Evolutionary conservation across 2,797 vertebrate species (phyloP).

Genomic region (Falco cherrug): DNA sequence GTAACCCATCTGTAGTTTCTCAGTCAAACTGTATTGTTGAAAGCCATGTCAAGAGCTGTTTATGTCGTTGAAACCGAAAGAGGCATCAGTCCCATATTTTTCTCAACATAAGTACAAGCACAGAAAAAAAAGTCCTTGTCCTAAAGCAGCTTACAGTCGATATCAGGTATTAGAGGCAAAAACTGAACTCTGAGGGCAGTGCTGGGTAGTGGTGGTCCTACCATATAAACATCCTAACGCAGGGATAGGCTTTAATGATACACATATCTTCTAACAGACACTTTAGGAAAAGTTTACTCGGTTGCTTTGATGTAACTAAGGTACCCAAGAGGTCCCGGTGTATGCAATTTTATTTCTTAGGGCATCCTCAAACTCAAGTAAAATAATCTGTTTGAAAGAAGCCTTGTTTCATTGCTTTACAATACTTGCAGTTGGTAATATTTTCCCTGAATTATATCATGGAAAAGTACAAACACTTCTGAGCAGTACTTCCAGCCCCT

Average conservation of each 20-base stretch:
- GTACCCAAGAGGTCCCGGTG: not conserved
- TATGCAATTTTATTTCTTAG: not conserved
- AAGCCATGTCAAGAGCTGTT: not conserved
- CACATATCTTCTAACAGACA: not conserved
- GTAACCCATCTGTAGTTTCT: not conserved
- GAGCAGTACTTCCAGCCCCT: not conserved
- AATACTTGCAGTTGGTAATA: not conserved
- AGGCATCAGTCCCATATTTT: not conserved
- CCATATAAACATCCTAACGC: not conserved
- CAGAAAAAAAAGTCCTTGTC: not conserved
- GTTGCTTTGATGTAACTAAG: not conserved
- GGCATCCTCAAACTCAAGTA: not conserved
- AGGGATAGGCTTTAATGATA: not conserved
- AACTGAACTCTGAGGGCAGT: not conserved
- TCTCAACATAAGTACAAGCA: not conserved
- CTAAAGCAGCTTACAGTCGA: not conserved
- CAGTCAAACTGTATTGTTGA: not conserved
- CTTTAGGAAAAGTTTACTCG: not conserved
- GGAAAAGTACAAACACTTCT: not conserved
- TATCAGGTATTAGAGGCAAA: not conserved
- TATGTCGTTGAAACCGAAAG: not conserved
- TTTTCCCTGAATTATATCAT: not conserved
- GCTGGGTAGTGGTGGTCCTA: not conserved
- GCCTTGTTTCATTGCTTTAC: not conserved
- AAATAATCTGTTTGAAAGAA: slow-evolving; percentile 11